Evolutionary conservation across 2,888 invertebrate species (phyloP), one percentile per base, ranked within the genome.

Genomic region (Abrostola triplasia): DNA sequence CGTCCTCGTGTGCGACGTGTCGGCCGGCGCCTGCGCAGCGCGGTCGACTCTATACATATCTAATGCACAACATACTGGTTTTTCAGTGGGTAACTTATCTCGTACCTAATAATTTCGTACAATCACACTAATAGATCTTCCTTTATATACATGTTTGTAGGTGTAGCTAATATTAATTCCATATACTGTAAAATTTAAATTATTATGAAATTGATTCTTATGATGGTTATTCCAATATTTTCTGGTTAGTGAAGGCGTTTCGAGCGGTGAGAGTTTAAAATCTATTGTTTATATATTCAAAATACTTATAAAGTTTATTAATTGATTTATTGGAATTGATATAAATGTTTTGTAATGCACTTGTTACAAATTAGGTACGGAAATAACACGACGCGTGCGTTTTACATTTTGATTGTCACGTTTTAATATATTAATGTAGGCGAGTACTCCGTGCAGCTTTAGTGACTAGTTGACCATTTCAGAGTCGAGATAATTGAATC

Each of bases 201-300:
- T 62, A 79, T 81, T 84, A 82, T 84, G 75, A 81, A 84, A 85
- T 83, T 78, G 75, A 86, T 88, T 90, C 88, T 90, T 90, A 90
- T 91, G 87, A 90, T 83, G 87, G 85, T 86, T 87, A 89, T 90
- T 90, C 88, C 90, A 88, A 89, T 81, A 67, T 84, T 86, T 84
- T 88, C 88, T 86, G 91, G 91, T 92, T 91, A 91, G 91, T 91
- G 91, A 91, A 83, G 81, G 75, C 73, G 70, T 80, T 80, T 79
- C 67, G 64, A 67, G 72, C 64, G 67, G 58, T 73, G 56, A 75
- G 69, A 67, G 63, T 78, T 77, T 76, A 71, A 75, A 74, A 76
- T 69, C 76, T 67, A 74, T 83, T 76, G 68, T 73, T 74, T 66
- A 44, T 72, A 66, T 67, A 55, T 64, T 64, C 70, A 67, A 59